These are phyloP conservation scores for Patiria pectinifera DNA, from an alignment of 53 echinoderm and acorn worm species.

Conservation along the genomic window DNA sequence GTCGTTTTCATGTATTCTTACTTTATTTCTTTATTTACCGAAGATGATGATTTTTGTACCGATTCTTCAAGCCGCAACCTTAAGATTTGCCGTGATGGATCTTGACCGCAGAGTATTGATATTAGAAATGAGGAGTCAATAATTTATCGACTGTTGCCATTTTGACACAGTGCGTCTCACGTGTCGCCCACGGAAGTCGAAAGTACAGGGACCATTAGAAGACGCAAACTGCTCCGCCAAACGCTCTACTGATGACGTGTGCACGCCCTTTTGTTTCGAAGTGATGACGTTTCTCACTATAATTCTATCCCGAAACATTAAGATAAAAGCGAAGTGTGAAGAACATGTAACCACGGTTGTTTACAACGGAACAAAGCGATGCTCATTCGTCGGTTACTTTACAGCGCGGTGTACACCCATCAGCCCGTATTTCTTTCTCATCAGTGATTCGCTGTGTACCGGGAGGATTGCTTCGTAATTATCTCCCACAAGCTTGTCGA, in stretches of 20 bases:
- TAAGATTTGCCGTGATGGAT: too few species aligned
- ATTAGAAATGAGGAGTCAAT: not conserved
- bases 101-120: not conserved
- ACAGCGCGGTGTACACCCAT: not conserved
- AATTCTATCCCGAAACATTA: not conserved
- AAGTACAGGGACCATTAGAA: not conserved
- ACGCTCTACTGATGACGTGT: not conserved
- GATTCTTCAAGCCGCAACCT: too few species aligned
- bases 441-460: not conserved
- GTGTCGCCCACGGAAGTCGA: not conserved
- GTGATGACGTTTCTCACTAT: not conserved
- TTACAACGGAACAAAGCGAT: not conserved
- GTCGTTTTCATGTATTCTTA: too few species aligned
- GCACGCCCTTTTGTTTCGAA: not conserved
- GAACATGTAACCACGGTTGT: not conserved
- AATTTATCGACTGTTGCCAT: not conserved
- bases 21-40: too few species aligned
- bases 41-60: too few species aligned
- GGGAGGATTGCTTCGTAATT: conserved; percentile 28
- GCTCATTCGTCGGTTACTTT: not conserved
- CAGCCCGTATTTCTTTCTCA: not conserved
- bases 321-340: not conserved
- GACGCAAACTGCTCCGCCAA: not conserved
- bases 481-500: conserved; percentile 7
- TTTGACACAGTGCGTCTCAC: not conserved